phyloP scores from a whole-genome alignment of 2,888 invertebrate genomes.

The Clostera curtula region DNA sequence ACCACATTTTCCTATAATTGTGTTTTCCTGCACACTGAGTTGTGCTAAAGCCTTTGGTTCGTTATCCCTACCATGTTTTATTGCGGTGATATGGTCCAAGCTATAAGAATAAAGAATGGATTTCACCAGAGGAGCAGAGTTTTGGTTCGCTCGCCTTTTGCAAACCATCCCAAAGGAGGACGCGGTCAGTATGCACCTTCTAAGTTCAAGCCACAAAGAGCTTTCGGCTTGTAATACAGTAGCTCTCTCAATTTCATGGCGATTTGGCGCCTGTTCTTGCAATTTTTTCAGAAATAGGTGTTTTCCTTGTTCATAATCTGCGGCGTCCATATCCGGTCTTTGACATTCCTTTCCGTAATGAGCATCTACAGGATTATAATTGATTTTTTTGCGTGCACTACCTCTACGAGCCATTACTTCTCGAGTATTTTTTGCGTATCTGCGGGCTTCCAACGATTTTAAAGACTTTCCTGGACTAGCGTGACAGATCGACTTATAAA shows the following conservation, averaged over 20 bases:
- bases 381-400: background rate
- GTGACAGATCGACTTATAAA: conserved; percentile 9
- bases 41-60: conserved; percentile 5
- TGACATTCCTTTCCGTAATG: background rate
- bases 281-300: background rate
- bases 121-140: background rate
- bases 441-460: conserved; percentile 3
- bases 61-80: conserved; percentile 12
- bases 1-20: conserved; percentile 12
- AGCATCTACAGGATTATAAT: background rate
- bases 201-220: conserved; percentile 1
- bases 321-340: background rate
- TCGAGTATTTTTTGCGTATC: conserved; percentile 3
- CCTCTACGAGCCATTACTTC: too few species aligned
- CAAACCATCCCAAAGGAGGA: conserved; percentile 1
- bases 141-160: background rate
- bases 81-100: conserved; percentile 1
- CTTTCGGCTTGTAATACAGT: background rate
- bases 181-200: conserved; percentile 1
- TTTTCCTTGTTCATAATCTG: background rate
- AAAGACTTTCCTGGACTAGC: conserved; percentile 7
- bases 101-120: background rate
- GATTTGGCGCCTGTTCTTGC: conserved; percentile 3
- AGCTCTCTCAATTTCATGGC: background rate
- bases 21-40: conserved; percentile 6